Percentiles rank a stretch among this genome's conserved stretches.
Evolutionary conservation across 2,888 invertebrate genomes (phyloP).

Genomic region (Chrysotoxum bicinctum): DNA sequence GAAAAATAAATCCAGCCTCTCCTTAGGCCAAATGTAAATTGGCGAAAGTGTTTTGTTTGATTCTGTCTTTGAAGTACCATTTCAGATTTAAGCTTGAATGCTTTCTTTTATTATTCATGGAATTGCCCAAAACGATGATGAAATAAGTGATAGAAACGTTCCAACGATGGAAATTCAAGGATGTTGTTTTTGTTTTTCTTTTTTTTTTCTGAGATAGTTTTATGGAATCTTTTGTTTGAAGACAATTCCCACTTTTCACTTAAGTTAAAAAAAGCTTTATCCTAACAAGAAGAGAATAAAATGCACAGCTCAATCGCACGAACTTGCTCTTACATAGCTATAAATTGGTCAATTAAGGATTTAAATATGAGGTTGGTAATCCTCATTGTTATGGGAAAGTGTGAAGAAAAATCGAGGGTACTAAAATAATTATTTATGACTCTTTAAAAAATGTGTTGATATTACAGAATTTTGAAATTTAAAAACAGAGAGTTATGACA

Average conservation of each 20-base stretch:
- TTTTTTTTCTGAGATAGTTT: background rate
- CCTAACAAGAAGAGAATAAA: background rate
- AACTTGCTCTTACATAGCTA: no score
- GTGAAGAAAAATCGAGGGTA: no score
- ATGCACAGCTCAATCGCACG: no score
- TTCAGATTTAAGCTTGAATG: slow-evolving; percentile 19
- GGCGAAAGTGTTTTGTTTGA: slow-evolving; percentile 40
- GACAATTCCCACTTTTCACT: slow-evolving; percentile 5
- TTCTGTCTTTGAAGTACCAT: slow-evolving; percentile 23
- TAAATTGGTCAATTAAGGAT: no score
- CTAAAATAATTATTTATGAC: no score
- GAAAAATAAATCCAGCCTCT: slow-evolving; percentile 5
- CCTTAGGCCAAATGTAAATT: slow-evolving; percentile 19
- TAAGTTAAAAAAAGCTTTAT: background rate
- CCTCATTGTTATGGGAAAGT: no score
- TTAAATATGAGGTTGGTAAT: no score
- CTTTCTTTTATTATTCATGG: slow-evolving; percentile 25
- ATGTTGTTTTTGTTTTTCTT: background rate
- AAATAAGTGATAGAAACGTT: slow-evolving; percentile 13
- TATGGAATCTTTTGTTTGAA: background rate
- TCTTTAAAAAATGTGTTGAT: no score
- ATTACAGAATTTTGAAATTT: no score
- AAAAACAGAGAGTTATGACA: no score
- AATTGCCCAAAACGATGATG: slow-evolving; percentile 26
- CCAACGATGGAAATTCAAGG: background rate